Conservation (phyloP, 2,113 vertebrate genomes). For the Saiga tatarica region DNA sequence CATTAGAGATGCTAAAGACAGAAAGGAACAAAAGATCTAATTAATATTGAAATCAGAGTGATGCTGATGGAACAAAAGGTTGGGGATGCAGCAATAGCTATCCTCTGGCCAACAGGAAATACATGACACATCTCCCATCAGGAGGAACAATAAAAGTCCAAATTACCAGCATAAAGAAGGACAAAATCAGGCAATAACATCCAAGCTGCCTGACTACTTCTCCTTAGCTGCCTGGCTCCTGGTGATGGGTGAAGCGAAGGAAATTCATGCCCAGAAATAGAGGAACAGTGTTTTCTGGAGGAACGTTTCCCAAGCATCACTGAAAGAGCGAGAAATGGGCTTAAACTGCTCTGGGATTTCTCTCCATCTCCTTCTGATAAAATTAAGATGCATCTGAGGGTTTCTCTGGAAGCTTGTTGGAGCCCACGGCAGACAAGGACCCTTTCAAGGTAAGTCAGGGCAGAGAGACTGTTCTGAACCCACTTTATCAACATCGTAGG, state of each 20-base stretch:
- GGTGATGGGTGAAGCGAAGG: background rate
- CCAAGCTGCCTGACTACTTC: background rate
- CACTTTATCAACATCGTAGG: too few species aligned
- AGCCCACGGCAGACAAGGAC: background rate
- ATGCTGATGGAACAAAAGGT: conserved; percentile 43
- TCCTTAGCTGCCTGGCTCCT: conserved; percentile 5
- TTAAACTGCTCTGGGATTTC: background rate
- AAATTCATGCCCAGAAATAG: background rate
- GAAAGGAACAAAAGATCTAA: conserved; percentile 22
- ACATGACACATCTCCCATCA: conserved; percentile 4
- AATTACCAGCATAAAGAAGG: background rate
- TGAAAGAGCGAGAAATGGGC: background rate
- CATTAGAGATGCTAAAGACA: conserved; percentile 49
- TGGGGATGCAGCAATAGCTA: background rate
- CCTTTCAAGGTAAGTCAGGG: background rate
- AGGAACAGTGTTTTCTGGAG: background rate
- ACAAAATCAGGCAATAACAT: background rate
- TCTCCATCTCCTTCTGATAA: background rate
- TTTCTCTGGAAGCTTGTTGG: background rate
- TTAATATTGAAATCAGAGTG: conserved; percentile 33
- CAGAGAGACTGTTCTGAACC: background rate
- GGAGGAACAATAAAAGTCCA: background rate
- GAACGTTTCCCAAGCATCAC: background rate
- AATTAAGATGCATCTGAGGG: background rate
- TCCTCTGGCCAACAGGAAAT: conserved; percentile 42